These are phyloP conservation scores for Phacellophora camtschatica DNA, from an alignment of 30 jellyfish, hydroid and myxozoan genomes.

Conservation along the genomic window DNA sequence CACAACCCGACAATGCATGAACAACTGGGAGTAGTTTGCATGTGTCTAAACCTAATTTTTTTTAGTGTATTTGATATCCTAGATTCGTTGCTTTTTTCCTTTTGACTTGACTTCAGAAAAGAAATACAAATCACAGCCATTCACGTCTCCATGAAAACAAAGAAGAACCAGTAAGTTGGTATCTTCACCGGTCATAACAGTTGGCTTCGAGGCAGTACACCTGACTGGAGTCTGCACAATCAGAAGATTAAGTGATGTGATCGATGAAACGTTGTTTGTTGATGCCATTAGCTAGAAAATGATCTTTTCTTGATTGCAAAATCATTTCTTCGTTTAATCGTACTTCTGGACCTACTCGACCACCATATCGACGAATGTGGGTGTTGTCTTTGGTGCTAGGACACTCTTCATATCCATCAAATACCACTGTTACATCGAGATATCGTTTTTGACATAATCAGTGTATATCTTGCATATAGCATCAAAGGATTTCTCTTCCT, in stretches of 20 bases:
- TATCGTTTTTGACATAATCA: constrained; percentile 18
- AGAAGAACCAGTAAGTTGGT: constrained; percentile 55
- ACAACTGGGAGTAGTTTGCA: constrained; percentile 1
- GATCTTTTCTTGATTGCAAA: constrained; percentile 20
- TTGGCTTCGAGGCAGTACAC: neutral
- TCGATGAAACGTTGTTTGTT: constrained; percentile 35
- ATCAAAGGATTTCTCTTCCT: constrained; percentile 12
- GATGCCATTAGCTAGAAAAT: constrained; percentile 15
- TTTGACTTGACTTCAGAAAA: neutral
- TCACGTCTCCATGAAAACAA: constrained; percentile 29
- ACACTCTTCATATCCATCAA: constrained; percentile 16
- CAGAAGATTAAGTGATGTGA: constrained; percentile 11
- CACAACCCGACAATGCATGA: constrained; percentile 50
- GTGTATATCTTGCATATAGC: constrained; percentile 8
- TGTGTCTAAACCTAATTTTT: neutral
- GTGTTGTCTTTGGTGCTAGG: constrained; percentile 18
- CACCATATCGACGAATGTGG: constrained; percentile 23
- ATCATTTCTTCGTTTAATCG: constrained; percentile 36
- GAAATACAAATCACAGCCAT: constrained; percentile 1
- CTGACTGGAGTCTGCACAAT: constrained; percentile 32
- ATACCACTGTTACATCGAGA: constrained; percentile 11
- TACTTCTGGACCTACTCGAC: constrained; percentile 9
- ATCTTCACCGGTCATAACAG: constrained; percentile 52
- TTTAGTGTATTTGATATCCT: constrained; percentile 30
- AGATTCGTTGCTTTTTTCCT: constrained; percentile 5